These are phyloP conservation scores for Mesorhabditis sp. DNA, from an alignment of 2,888 invertebrate genomes.

Conservation along the genomic window DNA sequence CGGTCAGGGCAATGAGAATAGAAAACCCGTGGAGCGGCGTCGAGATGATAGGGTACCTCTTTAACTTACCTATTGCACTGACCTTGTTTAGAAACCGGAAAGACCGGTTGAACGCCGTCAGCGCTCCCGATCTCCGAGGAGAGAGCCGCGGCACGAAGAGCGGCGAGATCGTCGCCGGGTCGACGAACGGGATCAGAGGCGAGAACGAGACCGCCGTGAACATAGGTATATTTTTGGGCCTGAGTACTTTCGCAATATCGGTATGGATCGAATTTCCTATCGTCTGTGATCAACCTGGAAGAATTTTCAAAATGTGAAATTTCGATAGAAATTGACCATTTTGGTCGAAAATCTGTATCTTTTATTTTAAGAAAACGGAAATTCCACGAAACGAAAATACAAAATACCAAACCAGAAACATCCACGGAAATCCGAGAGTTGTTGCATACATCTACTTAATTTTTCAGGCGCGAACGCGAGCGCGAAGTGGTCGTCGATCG, in stretches of 20 bases:
- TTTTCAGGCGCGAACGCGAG: neutral
- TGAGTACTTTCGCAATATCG: too few relatives aligned
- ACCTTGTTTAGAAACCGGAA: neutral
- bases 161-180: too few relatives aligned
- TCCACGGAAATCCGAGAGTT: too few relatives aligned
- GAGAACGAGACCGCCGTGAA: neutral
- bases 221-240: neutral
- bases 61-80: neutral
- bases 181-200: neutral
- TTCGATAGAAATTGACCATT: too few relatives aligned
- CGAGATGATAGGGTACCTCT: neutral
- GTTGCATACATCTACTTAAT: neutral
- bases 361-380: too few relatives aligned
- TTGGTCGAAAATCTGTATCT: too few relatives aligned
- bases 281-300: too few relatives aligned
- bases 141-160: too few relatives aligned
- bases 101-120: neutral
- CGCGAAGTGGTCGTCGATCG: neutral
- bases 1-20: neutral
- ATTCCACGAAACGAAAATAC: too few relatives aligned
- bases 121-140: neutral
- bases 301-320: too few relatives aligned
- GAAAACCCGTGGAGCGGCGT: neutral
- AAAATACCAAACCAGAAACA: too few relatives aligned
- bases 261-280: too few relatives aligned